phyloP scores from a whole-genome alignment of 2,888 invertebrate genomes.

The Sphecodes monilicornis region DNA sequence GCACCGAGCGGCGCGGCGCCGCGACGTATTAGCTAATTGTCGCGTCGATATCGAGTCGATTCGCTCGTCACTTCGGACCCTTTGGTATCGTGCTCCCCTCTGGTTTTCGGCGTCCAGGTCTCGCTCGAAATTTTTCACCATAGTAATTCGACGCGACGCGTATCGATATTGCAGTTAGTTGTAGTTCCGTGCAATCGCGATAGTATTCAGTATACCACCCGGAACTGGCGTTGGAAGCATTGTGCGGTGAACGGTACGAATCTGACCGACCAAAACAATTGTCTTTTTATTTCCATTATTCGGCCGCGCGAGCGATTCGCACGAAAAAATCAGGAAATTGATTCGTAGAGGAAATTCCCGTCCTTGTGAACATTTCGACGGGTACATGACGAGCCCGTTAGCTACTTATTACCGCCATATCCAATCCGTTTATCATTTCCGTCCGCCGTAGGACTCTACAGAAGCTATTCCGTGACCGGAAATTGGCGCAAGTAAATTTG shows the following conservation, averaged over 20 bases:
- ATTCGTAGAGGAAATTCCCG: slow-evolving; percentile 15
- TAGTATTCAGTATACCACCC: neutral
- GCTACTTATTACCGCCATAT: slow-evolving; percentile 43
- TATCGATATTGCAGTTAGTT: slow-evolving; percentile 23
- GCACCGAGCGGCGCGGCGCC: slow-evolving; percentile 61
- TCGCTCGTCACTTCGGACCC: slow-evolving; percentile 61
- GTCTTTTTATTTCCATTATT: neutral
- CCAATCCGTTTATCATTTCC: slow-evolving; percentile 53
- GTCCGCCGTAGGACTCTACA: slow-evolving; percentile 28
- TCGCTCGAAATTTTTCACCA: slow-evolving; percentile 22
- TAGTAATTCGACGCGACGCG: slow-evolving; percentile 22
- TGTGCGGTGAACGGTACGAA: neutral
- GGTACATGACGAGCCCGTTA: neutral
- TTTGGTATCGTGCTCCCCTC: slow-evolving; percentile 39
- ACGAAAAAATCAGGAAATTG: neutral
- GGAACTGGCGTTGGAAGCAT: neutral
- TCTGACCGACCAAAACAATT: neutral
- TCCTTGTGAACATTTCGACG: neutral
- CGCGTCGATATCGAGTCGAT: slow-evolving; percentile 68
- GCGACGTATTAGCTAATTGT: slow-evolving; percentile 82
- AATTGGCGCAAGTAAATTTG: slow-evolving; percentile 64
- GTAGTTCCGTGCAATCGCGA: slow-evolving; percentile 2
- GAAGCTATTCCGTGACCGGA: slow-evolving; percentile 52
- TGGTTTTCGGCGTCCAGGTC: neutral
- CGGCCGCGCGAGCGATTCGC: neutral